Percentiles rank a stretch among this genome's conserved stretches.
Evolutionary conservation across 2,113 vertebrate genomes (phyloP).

Genomic region (Ia io): DNA sequence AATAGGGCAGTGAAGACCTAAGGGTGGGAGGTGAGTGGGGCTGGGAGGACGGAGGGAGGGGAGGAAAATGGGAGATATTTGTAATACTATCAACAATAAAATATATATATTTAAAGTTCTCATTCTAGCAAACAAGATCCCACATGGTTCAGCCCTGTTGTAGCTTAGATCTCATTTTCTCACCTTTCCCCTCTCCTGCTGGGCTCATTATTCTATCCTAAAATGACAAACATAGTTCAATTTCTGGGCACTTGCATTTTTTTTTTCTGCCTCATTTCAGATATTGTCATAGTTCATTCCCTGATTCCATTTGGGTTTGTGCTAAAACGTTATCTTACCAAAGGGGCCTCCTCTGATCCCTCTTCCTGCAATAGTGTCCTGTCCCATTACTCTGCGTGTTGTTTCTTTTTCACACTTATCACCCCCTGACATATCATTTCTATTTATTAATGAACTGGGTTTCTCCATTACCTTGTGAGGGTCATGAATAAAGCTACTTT

Average conservation of each 20-base stretch:
- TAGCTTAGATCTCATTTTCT: not conserved
- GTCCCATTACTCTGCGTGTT: not conserved
- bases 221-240: not conserved
- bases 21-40: too few species aligned
- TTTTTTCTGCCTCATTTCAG: slow-evolving; percentile 32
- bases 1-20: too few species aligned
- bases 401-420: not conserved
- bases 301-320: not conserved
- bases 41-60: too few species aligned
- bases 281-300: not conserved
- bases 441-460: not conserved
- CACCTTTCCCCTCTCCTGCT: not conserved
- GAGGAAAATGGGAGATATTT: too few species aligned
- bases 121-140: not conserved
- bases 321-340: not conserved
- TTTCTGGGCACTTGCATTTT: slow-evolving; percentile 25
- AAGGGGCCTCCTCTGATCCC: not conserved
- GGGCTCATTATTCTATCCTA: not conserved
- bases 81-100: too few species aligned
- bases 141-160: not conserved
- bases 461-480: not conserved
- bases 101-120: too few species aligned
- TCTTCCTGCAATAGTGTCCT: not conserved
- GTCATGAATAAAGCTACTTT: not conserved
- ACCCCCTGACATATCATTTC: not conserved